A percentile compares a stretch with the other conserved stretches of the same genome.
Evolutionary conservation across 2,113 vertebrate species (phyloP).

Genomic region (Dipodomys ordii): DNA sequence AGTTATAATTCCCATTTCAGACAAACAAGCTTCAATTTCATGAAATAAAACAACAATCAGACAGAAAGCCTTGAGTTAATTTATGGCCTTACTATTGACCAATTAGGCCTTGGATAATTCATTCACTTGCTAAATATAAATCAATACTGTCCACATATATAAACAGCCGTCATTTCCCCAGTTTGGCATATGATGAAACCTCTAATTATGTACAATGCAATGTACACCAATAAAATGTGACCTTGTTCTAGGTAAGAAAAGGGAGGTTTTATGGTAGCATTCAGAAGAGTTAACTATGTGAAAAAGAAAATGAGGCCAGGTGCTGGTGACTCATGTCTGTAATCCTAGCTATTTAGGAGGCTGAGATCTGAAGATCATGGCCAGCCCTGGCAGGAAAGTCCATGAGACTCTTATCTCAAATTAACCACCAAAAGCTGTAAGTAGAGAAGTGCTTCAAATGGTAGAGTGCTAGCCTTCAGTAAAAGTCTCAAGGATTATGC

Average conservation of each 20-base stretch:
- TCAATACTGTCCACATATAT: background rate
- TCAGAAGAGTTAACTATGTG: background rate
- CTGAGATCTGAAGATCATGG: too few relatives aligned
- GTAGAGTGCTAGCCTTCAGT: too few relatives aligned
- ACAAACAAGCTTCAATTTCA: conserved; percentile 6
- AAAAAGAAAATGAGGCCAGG: background rate
- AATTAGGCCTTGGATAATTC: background rate
- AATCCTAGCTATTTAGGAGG: too few relatives aligned
- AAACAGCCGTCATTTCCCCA: background rate
- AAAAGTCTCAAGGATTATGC: too few relatives aligned
- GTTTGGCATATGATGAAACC: background rate
- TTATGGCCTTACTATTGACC: conserved; percentile 33
- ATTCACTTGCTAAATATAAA: background rate
- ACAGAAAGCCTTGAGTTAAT: background rate
- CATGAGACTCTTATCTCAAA: too few relatives aligned
- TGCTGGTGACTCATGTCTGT: too few relatives aligned
- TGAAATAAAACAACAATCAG: background rate
- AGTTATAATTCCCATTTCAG: conserved; percentile 46
- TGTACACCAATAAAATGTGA: too few relatives aligned
- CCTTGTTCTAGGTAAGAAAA: conserved; percentile 13
- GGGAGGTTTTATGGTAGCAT: background rate
- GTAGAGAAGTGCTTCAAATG: too few relatives aligned
- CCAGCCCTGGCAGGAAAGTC: too few relatives aligned
- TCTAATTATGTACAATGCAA: too few relatives aligned
- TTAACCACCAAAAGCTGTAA: too few relatives aligned